Evolutionary conservation across 2,888 invertebrate genomes (phyloP).

Genomic region (Therioaphis trifolii): DNA sequence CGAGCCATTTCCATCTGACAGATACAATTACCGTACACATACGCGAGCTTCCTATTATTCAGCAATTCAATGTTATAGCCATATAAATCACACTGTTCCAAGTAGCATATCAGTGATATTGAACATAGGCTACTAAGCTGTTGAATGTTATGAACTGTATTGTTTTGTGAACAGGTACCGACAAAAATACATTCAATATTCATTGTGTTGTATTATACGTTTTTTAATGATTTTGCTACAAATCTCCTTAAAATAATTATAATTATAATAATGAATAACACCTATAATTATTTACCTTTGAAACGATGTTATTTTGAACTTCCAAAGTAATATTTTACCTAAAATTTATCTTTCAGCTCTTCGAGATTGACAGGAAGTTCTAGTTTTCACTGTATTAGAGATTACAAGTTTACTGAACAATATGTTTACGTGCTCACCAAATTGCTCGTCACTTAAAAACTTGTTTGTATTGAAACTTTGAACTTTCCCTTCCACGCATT

Average conservation of each 20-base stretch:
- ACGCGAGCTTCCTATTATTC: slow-evolving; percentile 30
- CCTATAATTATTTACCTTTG: not conserved
- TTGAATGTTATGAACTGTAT: not conserved
- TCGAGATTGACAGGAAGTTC: not conserved
- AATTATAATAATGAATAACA: no score
- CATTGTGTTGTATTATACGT: not conserved
- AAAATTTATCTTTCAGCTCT: slow-evolving; percentile 18
- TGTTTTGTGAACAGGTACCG: not conserved
- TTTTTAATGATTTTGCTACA: not conserved
- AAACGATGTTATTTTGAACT: not conserved
- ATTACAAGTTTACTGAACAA: slow-evolving; percentile 41
- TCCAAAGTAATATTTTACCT: not conserved
- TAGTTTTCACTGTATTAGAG: slow-evolving; percentile 23
- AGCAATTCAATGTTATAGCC: slow-evolving; percentile 15
- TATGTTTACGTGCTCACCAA: slow-evolving; percentile 15
- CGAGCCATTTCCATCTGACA: slow-evolving; percentile 47
- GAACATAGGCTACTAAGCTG: not conserved
- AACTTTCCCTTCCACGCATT: not conserved
- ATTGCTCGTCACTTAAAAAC: slow-evolving; percentile 53
- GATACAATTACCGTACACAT: slow-evolving; percentile 41
- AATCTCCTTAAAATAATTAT: not conserved
- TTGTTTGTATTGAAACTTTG: slow-evolving; percentile 43
- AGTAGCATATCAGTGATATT: not conserved
- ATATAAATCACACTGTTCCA: slow-evolving; percentile 34
- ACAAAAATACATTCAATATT: not conserved